These are phyloP conservation scores for Salvelinus sp. DNA, from an alignment of 2,113 vertebrate species.

Conservation along the genomic window DNA sequence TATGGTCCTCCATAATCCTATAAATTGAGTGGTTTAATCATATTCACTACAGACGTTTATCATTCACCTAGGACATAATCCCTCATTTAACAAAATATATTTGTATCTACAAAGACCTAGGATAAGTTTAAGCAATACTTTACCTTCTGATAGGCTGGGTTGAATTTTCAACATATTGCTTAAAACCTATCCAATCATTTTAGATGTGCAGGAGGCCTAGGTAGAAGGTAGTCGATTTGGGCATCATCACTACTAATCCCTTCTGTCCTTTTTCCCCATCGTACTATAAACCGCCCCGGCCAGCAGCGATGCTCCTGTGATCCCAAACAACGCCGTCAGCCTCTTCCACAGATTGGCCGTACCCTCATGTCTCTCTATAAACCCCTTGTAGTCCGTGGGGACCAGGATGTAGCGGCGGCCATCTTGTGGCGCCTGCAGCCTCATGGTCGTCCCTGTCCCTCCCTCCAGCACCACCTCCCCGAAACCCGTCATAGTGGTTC, in stretches of 20 bases:
- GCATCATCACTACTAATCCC: conserved; percentile 25
- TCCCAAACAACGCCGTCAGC: conserved; percentile 55
- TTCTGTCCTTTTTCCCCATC: conserved; percentile 30
- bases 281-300: conserved; percentile 36
- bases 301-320: conserved; percentile 60
- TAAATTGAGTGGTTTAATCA: too few species aligned
- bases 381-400: conserved; percentile 61
- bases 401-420: conserved; percentile 67
- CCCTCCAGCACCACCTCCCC: conserved; percentile 76
- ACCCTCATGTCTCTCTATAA: conserved; percentile 66
- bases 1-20: not conserved
- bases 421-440: conserved; percentile 65
- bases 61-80: too few species aligned
- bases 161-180: too few species aligned
- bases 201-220: too few species aligned
- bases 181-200: too few species aligned
- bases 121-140: too few species aligned
- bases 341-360: conserved; percentile 67
- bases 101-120: too few species aligned
- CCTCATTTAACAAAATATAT: too few species aligned
- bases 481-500: conserved; percentile 66
- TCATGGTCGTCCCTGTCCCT: conserved; percentile 48
- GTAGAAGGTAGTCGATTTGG: too few species aligned
- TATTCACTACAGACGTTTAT: too few species aligned
- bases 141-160: too few species aligned